Evolutionary conservation across 2,888 invertebrate species (phyloP), one percentile per base, ranked within the genome.

Genomic region (Yponomeuta malinellus): DNA sequence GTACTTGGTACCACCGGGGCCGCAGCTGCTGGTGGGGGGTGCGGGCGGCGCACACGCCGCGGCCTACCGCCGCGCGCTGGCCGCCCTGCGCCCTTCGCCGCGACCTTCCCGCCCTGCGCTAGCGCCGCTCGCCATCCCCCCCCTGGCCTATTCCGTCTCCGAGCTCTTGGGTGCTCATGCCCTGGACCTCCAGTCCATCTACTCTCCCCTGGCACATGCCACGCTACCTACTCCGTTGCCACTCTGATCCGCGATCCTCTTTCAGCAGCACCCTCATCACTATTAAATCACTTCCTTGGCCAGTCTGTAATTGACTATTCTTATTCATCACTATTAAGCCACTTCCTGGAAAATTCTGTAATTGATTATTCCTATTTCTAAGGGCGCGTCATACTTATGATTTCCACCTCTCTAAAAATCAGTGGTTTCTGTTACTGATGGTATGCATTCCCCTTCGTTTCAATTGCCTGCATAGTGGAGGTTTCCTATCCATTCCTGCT

Each of bases 111-210:
- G 89, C 74, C 84, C 89, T 71, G 75, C 91, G 74, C 84, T 93
- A 77, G 81, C 87, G 72, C 84, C 88, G 65, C 85, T 88, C 75
- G 77, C 87, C 71, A 82, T 90, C 70, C 90, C 91, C 8, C 90
- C 93, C 59, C 88, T 91, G 78, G 80, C 89, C 78, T 85, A 91
- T 92, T 86, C 93, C 83, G 82, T 93, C 83, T 79, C 95, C 89
- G 92, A 91, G 73, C 88, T 83, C 75, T 93, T 97, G 71, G 96
- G 96, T 66, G 90, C 92, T 69, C 94, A 94, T 73, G 93, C 96
- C 15, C 93, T 96, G 70, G 96, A 96, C 83, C 94, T 96, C 80
- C 94, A 94, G 73, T 93, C 95, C 72, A 93, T 95, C 70, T 94
- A 95, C 76, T 93, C 93, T 43, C 92, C 94, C n/a, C 93, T 96